Percentiles rank a stretch among this genome's conserved stretches.
Conservation (phyloP, 92 coral and sea anemone species). For the Paramuricea clavata region DNA sequence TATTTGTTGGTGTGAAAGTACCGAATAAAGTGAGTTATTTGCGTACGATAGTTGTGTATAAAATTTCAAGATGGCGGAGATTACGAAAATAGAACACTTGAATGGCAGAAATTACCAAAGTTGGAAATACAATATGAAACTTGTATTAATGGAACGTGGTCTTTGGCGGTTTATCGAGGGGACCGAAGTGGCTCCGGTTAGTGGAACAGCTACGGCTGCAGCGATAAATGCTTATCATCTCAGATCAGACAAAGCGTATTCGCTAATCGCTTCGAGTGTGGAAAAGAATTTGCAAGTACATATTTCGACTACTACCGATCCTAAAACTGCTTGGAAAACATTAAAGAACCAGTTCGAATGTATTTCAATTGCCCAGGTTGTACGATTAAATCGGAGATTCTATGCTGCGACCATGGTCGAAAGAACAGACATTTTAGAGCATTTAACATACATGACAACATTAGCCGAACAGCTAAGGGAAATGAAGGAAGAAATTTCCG, state of each 20-base stretch:
- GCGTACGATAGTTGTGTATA: neutral
- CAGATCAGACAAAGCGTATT: conserved; percentile 15
- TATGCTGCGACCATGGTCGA: conserved; percentile 43
- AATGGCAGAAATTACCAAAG: conserved; percentile 38
- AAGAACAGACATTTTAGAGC: conserved; percentile 44
- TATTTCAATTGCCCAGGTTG: conserved; percentile 3
- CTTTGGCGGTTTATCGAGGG: conserved; percentile 35
- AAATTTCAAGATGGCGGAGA: conserved; percentile 38
- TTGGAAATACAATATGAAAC: conserved; percentile 52
- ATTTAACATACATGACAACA: no score
- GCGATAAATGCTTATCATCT: conserved; percentile 6
- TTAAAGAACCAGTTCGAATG: conserved; percentile 17
- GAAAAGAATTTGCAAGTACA: conserved; percentile 21
- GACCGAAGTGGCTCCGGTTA: neutral
- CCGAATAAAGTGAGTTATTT: neutral
- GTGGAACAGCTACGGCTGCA: neutral
- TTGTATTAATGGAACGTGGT: conserved; percentile 47
- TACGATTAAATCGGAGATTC: conserved; percentile 29
- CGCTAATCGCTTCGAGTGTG: conserved; percentile 11
- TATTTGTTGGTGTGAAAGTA: neutral
- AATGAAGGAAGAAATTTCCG: conserved; percentile 68
- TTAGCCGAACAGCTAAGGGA: conserved; percentile 63
- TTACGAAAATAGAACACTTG: conserved; percentile 34
- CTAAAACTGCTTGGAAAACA: conserved; percentile 5
- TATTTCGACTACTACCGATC: conserved; percentile 18